Conservation (phyloP, 53 echinoderm and acorn worm species). For the Zoroaster sp. region DNA sequence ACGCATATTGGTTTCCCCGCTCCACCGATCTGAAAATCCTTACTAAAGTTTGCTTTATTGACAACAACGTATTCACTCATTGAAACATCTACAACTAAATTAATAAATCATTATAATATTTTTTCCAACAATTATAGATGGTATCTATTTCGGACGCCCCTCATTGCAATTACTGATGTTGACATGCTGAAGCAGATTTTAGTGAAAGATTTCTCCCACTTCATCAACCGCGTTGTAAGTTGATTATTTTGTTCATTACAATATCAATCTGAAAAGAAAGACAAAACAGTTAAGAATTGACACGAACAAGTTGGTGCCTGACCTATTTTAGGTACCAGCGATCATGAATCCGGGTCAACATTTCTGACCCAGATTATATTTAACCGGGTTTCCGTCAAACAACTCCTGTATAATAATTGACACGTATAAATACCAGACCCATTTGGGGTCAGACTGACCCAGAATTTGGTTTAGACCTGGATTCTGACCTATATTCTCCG, state of each 20-base stretch:
- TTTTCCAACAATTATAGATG: neutral
- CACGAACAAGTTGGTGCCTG: neutral
- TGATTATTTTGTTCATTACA: neutral
- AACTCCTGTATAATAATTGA: neutral
- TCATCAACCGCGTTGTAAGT: neutral
- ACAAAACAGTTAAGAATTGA: too few relatives aligned
- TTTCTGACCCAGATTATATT: too few relatives aligned
- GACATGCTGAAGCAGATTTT: constrained; percentile 63
- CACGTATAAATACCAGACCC: neutral
- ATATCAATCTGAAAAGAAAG: too few relatives aligned
- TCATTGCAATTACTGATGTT: constrained; percentile 26
- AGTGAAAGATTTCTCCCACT: constrained; percentile 53
- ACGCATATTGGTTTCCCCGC: too few relatives aligned
- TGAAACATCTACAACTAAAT: too few relatives aligned
- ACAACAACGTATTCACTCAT: too few relatives aligned
- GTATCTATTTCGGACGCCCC: constrained; percentile 41
- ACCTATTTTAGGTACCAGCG: neutral
- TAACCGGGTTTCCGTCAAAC: neutral
- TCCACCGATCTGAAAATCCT: too few relatives aligned
- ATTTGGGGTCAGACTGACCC: too few relatives aligned
- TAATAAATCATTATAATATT: neutral
- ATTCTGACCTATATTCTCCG: too few relatives aligned
- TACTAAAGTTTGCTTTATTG: too few relatives aligned
- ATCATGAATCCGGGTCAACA: neutral
- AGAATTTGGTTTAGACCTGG: too few relatives aligned